Conservation (phyloP, 2,797 vertebrate species). For the Melanotaenia pygmaea region DNA sequence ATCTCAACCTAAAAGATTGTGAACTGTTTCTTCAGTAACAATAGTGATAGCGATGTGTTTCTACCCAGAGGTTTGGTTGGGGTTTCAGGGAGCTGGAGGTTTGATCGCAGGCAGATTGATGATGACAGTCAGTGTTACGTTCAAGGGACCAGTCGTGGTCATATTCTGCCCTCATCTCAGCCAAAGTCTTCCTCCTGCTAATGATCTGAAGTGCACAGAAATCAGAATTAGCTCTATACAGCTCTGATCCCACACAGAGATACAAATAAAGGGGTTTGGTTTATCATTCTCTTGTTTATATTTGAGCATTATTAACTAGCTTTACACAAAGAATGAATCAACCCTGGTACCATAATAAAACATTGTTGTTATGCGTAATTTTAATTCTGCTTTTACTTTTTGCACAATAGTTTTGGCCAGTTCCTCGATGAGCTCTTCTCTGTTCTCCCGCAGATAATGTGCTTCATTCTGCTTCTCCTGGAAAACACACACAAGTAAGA, state of each 20-base stretch:
- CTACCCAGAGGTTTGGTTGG: constrained; percentile 85
- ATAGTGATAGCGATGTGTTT: not conserved
- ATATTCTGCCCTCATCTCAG: constrained; percentile 76
- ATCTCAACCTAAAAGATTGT: not conserved
- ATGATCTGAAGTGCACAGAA: constrained; percentile 84
- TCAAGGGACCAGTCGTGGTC: constrained; percentile 80
- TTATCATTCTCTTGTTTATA: not conserved
- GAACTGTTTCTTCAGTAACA: not conserved
- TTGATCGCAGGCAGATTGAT: constrained; percentile 41
- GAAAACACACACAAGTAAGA: constrained; percentile 32
- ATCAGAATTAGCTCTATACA: constrained; percentile 12
- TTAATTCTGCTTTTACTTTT: constrained; percentile 80
- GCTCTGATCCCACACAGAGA: not conserved
- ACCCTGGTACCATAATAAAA: not conserved
- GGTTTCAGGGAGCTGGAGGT: constrained; percentile 68
- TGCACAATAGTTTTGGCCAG: constrained; percentile 92
- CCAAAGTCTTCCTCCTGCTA: constrained; percentile 83
- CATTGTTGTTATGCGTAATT: not conserved
- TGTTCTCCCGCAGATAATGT: constrained; percentile 90
- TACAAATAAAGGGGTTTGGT: not conserved
- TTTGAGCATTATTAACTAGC: not conserved
- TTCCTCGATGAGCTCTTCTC: constrained; percentile 91
- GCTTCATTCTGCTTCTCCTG: constrained; percentile 93
- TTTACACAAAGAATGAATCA: constrained; percentile 2
- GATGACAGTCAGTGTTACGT: constrained; percentile 63